phyloP scores from a whole-genome alignment of 2,888 invertebrate genomes.

The Xestia rhomboidea region DNA sequence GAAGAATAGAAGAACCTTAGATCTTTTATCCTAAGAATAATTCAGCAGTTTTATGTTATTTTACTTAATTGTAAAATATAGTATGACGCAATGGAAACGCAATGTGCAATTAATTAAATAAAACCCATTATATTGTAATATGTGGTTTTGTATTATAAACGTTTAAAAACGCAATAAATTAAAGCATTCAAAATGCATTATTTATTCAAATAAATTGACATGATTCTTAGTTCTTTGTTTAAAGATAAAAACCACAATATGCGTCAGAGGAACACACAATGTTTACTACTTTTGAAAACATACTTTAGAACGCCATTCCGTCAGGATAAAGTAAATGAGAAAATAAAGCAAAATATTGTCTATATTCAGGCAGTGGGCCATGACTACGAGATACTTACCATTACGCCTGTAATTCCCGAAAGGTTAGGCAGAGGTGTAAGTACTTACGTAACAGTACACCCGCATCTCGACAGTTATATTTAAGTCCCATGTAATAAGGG shows the following conservation, averaged over 20 bases:
- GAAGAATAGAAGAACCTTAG: not conserved
- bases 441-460: too few species aligned
- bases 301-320: not conserved
- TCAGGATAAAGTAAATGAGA: not conserved
- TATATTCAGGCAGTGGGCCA: not conserved
- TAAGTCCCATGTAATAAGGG: too few species aligned
- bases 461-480: too few species aligned
- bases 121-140: constrained; percentile 25
- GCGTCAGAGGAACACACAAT: constrained; percentile 6
- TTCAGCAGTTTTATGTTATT: not conserved
- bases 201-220: constrained; percentile 27
- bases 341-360: not conserved
- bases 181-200: constrained; percentile 30
- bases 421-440: too few species aligned
- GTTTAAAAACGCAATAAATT: constrained; percentile 29
- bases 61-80: not conserved
- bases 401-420: too few species aligned
- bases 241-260: constrained; percentile 13
- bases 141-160: constrained; percentile 10
- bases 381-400: not conserved
- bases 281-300: not conserved
- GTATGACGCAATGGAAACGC: constrained; percentile 1
- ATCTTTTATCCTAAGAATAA: not conserved
- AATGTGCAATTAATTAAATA: constrained; percentile 21
- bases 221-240: constrained; percentile 13